These are phyloP conservation scores for Dasysyrphus tricinctus DNA, from an alignment of 2,888 invertebrate species.

Conservation along the genomic window DNA sequence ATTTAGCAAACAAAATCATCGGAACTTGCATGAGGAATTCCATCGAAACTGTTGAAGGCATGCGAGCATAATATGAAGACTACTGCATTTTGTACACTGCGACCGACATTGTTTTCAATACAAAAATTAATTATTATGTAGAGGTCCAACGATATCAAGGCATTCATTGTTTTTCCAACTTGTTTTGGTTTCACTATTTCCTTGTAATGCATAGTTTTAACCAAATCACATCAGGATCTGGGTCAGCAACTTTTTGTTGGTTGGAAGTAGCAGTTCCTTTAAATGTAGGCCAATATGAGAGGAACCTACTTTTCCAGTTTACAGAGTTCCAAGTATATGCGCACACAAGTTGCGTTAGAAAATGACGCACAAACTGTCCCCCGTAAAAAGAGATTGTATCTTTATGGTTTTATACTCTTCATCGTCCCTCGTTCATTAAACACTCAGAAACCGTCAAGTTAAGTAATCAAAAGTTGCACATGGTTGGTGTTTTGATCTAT, in stretches of 20 bases:
- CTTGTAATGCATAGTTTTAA: background rate
- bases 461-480: constrained; percentile 36
- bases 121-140: background rate
- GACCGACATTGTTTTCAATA: background rate
- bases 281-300: constrained; percentile 45
- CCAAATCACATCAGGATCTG: constrained; percentile 39
- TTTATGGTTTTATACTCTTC: background rate
- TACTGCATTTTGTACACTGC: background rate
- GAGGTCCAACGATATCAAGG: background rate
- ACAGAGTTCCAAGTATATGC: constrained; percentile 8
- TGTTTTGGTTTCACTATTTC: constrained; percentile 15
- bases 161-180: constrained; percentile 16
- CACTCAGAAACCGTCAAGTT: constrained; percentile 20
- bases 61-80: background rate
- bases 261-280: constrained; percentile 4
- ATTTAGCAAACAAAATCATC: background rate
- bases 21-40: background rate
- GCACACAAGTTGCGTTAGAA: constrained; percentile 19
- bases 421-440: constrained; percentile 6
- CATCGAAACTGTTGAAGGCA: background rate
- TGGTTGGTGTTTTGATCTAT: constrained; percentile 29
- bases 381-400: constrained; percentile 47
- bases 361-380: constrained; percentile 27
- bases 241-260: constrained; percentile 39
- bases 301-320: constrained; percentile 50